Conservation (phyloP, 2,888 invertebrate genomes). For the Drosophila setosimentum region DNA sequence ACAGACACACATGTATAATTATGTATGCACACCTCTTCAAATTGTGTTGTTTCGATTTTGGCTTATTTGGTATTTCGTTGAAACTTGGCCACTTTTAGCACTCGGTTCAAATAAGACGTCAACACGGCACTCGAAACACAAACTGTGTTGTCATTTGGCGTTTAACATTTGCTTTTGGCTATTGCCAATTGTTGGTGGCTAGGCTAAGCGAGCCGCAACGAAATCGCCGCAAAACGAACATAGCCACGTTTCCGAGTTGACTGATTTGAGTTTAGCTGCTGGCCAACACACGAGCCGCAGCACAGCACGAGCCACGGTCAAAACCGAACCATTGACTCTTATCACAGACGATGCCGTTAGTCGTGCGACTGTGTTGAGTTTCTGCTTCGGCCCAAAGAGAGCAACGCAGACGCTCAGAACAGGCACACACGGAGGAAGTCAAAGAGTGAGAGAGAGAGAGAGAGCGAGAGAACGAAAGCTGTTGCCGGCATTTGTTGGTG, state of each 20-base stretch:
- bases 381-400: slow-evolving; percentile 33
- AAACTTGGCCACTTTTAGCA: slow-evolving; percentile 20
- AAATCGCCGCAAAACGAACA: slow-evolving; percentile 79
- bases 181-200: slow-evolving; percentile 59
- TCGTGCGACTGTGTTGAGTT: slow-evolving; percentile 48
- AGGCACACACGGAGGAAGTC: background rate
- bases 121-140: slow-evolving; percentile 30
- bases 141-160: slow-evolving; percentile 42
- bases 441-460: slow-evolving; percentile 13
- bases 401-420: slow-evolving; percentile 51
- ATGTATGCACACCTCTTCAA: slow-evolving; percentile 23
- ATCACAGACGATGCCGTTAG: slow-evolving; percentile 49
- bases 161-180: slow-evolving; percentile 33
- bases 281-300: slow-evolving; percentile 56
- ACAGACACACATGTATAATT: slow-evolving; percentile 2
- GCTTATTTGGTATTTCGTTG: slow-evolving; percentile 19
- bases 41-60: slow-evolving; percentile 40
- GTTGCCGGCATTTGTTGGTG: slow-evolving; percentile 74
- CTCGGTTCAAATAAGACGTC: slow-evolving; percentile 29
- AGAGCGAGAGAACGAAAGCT: slow-evolving; percentile 9
- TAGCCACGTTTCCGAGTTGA: slow-evolving; percentile 85
- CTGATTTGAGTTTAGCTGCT: slow-evolving; percentile 78
- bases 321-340: slow-evolving; percentile 39
- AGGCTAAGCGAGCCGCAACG: slow-evolving; percentile 65
- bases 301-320: slow-evolving; percentile 26